Evolutionary conservation across 2,113 vertebrate genomes (phyloP).

Genomic region (Naja naja): DNA sequence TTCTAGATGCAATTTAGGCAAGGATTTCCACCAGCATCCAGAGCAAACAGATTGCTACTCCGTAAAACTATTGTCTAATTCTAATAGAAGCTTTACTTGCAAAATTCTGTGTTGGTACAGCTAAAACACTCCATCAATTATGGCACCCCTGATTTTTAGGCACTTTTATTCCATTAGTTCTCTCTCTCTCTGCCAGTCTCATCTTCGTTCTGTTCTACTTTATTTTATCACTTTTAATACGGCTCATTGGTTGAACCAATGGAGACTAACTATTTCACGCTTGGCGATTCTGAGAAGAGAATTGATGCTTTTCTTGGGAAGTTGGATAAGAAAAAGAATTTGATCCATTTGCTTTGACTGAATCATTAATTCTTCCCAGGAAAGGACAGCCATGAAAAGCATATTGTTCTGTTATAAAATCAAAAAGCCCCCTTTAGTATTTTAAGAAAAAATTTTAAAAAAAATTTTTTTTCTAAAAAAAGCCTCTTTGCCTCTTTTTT

Average conservation of each 20-base stretch:
- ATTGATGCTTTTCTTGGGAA: not conserved
- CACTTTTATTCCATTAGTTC: not conserved
- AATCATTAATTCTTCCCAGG: not conserved
- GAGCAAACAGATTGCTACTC: not conserved
- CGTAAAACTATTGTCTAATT: not conserved
- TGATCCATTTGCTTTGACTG: not conserved
- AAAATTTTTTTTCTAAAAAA: not conserved
- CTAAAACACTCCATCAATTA: not conserved
- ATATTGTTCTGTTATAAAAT: not conserved
- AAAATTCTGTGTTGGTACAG: not conserved
- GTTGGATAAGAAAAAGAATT: not conserved
- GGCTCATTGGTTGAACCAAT: not conserved
- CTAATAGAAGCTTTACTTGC: not conserved
- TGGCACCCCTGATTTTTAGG: not conserved
- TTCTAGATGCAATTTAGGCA: not conserved
- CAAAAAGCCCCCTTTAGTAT: not conserved
- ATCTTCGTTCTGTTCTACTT: not conserved
- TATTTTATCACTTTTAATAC: not conserved
- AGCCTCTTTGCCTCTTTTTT: not conserved
- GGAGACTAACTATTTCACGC: not conserved
- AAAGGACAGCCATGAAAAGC: not conserved
- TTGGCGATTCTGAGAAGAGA: constrained; percentile 19
- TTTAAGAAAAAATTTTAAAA: constrained; percentile 1
- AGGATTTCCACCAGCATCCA: not conserved
- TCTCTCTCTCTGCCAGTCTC: not conserved